These are phyloP conservation scores for Melanostoma scalare DNA, from an alignment of 2,888 invertebrate genomes.

Conservation along the genomic window DNA sequence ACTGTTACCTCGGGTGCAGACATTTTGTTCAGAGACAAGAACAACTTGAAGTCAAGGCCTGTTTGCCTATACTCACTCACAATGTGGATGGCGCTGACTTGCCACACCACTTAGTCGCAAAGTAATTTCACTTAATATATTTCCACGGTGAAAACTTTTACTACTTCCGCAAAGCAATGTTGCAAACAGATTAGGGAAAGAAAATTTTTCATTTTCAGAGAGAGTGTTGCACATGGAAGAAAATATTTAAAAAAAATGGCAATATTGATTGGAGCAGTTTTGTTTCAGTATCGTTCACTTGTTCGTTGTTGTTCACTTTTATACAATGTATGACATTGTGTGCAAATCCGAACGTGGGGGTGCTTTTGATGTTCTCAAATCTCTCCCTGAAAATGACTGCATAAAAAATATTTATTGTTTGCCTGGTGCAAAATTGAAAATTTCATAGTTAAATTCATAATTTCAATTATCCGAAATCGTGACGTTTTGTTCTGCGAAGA, in stretches of 20 bases:
- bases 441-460: too few species aligned
- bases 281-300: background rate
- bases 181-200: conserved; percentile 40
- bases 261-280: too few species aligned
- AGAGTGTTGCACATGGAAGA: conserved; percentile 41
- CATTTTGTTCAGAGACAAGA: conserved; percentile 37
- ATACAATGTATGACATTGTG: too few species aligned
- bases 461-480: too few species aligned
- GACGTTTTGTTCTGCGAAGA: too few species aligned
- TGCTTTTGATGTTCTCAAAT: too few species aligned
- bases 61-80: conserved; percentile 7
- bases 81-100: conserved; percentile 34
- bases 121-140: conserved; percentile 70
- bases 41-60: conserved; percentile 34
- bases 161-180: conserved; percentile 64
- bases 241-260: background rate
- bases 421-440: too few species aligned
- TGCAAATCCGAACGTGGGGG: too few species aligned
- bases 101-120: conserved; percentile 64
- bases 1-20: conserved; percentile 30
- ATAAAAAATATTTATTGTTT: too few species aligned
- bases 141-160: conserved; percentile 72
- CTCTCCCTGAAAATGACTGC: too few species aligned
- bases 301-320: background rate
- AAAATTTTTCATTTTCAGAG: conserved; percentile 36